Base-by-base conservation (phyloP, 2,888 invertebrate species). In the Chalcosyrphus nemorum region DNA sequence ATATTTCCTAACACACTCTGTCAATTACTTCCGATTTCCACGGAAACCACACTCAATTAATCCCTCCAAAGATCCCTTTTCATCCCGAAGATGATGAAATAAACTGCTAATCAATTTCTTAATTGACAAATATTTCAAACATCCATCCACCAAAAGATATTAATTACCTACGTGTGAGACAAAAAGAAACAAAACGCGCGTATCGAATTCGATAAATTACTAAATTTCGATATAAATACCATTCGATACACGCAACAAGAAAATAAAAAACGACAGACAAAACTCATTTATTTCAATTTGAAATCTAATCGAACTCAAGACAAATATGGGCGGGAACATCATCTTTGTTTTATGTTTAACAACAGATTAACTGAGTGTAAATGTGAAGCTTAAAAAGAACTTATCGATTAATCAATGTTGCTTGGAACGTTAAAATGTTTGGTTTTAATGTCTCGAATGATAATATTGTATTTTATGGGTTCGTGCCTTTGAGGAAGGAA, bases 331-430 rank as follows among this genome's bases (percentile, higher is more conserved):
- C 17, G 70, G 45, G 38, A 21, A 35, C 24, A n/a, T 38, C 24
- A 43, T 56, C 41, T 54, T 45, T 52, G 66, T 57, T 70, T 70
- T 56, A 38, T 32, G 57, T 13, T 57, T 56, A 35, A 56, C 43
- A 56, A 15, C 19, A 56, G 38, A 56, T 70, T 29, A 56, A 56
- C 17, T 21, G 52, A 15, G 24, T 57, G 15, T 45, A 57, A 45
- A 70, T 57, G 35, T 13, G 11, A 21, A 27, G 13, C 47, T 57
- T 32, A 57, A 56, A 56, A 70, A 11, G 29, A 29, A 29, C 21
- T 17, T 54, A 41, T 41, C 27, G 13, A 66, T 66, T 54, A 41
- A 50, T 54, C 66, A 66, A 27, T 41, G 27, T 41, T 56, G 32
- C 19, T 19, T 41, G 7, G 35, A 21, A 6, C 5, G 15, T 6